Evolutionary conservation across 2,888 invertebrate genomes (phyloP).

Genomic region (Ochropacha duplaris): DNA sequence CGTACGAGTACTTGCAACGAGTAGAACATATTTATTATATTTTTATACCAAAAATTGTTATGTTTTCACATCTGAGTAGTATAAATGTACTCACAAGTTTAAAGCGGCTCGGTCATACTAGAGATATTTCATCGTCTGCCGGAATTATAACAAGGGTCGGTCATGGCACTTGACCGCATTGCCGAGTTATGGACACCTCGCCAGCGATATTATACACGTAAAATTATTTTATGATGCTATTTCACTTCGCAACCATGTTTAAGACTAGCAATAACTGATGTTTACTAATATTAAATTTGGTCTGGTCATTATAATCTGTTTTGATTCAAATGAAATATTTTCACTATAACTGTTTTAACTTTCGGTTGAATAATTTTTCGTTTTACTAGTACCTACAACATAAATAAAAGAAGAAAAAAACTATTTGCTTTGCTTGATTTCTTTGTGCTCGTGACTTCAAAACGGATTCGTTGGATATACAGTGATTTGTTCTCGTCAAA

Average conservation of each 20-base stretch:
- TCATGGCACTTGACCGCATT: slow-evolving; percentile 44
- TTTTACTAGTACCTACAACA: neutral
- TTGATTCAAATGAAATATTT: neutral
- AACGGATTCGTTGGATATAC: neutral
- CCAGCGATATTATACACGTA: slow-evolving; percentile 12
- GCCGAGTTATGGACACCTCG: slow-evolving; percentile 29
- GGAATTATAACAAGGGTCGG: slow-evolving; percentile 49
- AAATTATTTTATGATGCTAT: slow-evolving; percentile 14
- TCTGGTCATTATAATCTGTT: neutral
- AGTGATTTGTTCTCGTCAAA: neutral
- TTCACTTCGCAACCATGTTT: neutral
- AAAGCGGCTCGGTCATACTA: slow-evolving; percentile 23
- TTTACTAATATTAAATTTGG: neutral
- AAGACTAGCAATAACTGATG: neutral
- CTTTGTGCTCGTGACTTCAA: neutral
- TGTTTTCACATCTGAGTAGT: neutral
- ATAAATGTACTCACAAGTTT: neutral
- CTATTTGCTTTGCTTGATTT: neutral
- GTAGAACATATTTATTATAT: neutral
- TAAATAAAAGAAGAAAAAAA: neutral
- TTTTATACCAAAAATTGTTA: neutral
- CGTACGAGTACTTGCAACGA: neutral
- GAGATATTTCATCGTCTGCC: slow-evolving; percentile 39
- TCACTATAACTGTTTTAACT: neutral
- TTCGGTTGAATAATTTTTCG: neutral